Percentiles rank a stretch among this genome's conserved stretches.
Conservation (phyloP, 2,113 vertebrate genomes). For the Serinus canaria region DNA sequence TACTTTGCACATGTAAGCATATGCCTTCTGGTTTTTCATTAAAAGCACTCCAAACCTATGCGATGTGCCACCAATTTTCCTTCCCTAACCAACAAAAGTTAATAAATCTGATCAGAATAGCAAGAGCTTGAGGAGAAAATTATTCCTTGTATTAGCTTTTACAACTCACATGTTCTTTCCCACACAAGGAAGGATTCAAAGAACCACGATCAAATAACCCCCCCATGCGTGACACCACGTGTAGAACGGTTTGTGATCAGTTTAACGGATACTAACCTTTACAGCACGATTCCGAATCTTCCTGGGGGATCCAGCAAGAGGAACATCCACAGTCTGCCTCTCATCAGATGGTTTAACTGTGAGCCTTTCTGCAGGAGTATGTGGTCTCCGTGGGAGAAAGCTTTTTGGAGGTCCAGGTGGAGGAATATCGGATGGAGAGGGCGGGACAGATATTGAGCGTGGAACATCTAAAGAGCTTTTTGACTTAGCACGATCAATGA, state of each 20-base stretch:
- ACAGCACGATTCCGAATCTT: conserved; percentile 75
- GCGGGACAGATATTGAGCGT: conserved; percentile 92
- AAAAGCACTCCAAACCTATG: not conserved
- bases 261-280: conserved; percentile 78
- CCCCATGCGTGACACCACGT: fast-evolving
- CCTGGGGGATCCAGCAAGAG: conserved; percentile 84
- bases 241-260: not conserved
- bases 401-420: conserved; percentile 81
- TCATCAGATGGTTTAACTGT: conserved; percentile 87
- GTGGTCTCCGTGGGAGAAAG: conserved; percentile 83
- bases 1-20: not conserved
- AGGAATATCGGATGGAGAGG: conserved; percentile 91
- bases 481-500: conserved; percentile 82
- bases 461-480: conserved; percentile 91
- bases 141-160: not conserved
- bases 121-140: not conserved
- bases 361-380: conserved; percentile 91
- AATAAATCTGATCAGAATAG: not conserved
- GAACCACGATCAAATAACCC: not conserved
- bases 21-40: not conserved
- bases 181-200: not conserved
- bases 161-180: not conserved
- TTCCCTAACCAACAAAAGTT: not conserved
- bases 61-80: not conserved
- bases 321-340: conserved; percentile 73